Base-by-base conservation (phyloP, 2,113 vertebrate species). In the Psittacula cyanocephala region DNA sequence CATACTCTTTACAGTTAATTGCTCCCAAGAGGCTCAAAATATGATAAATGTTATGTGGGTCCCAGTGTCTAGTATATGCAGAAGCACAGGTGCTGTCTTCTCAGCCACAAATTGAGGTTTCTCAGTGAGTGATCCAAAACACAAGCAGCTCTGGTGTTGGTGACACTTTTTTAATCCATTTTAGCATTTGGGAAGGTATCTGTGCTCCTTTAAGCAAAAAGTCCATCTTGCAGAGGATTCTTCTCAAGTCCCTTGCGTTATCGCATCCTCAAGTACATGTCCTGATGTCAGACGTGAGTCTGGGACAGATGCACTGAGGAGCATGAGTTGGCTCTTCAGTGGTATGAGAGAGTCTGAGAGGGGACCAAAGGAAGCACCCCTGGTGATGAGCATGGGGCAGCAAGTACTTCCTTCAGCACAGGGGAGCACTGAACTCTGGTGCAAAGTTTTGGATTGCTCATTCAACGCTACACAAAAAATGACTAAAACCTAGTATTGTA, bases 41-140 rank as follows among this genome's bases (percentile, higher is more conserved):
- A 2, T 3, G 6, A 22, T 52, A 39, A 35, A 5, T 11, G 4
- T 47, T 49, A 14, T 0, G 0, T 52, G 23, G 3, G 4, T 62
- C 19, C 7, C 10, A 33, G 10, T 35, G 13, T 3, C 17, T 35
- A 18, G 18, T 29, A 13, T 29, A 47, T 72, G 9, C 14, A 74
- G 22, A 72, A 64, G 17, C 6, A 15, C 9, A 91, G 17, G 3
- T 28, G 6, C 3, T 52, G 19, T 20, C 16, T 80, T 86, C 57
- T 86, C 23, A 90, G 15, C 20, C n/a, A 39, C 6, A 37, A 19
- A 44, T 12, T 2, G 3, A 57, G 20, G 12, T 72, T 90, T 80
- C 14, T 29, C 7, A 63, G 11, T n/a, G 13, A 43, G 47, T 31
- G 19, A 68, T 9, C 6, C 19, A 76, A 24, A 60, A 17, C 9